These are phyloP conservation scores for Oreochromis aureus DNA, from an alignment of 2,113 vertebrate genomes.

Conservation along the genomic window DNA sequence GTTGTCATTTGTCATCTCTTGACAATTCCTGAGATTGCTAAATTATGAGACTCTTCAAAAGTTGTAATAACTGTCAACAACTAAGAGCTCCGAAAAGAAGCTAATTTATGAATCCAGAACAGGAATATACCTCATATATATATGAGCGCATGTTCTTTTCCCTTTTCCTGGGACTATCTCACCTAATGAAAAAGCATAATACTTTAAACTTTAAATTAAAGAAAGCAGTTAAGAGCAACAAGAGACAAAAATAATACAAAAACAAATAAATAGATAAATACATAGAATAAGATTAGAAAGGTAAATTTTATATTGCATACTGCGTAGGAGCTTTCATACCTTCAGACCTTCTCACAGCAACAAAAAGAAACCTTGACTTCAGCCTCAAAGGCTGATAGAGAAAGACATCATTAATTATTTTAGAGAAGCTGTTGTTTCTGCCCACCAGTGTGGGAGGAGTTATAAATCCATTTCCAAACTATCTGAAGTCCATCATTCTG, in stretches of 20 bases:
- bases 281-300: background rate
- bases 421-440: background rate
- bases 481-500: background rate
- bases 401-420: background rate
- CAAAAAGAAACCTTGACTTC: background rate
- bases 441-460: background rate
- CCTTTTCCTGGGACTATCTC: rapidly evolving
- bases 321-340: background rate
- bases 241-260: background rate
- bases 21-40: background rate
- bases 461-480: background rate
- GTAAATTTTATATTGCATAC: background rate
- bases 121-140: background rate
- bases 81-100: background rate
- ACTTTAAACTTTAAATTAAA: background rate
- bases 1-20: background rate
- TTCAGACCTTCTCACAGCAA: background rate
- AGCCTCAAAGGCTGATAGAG: background rate
- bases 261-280: background rate
- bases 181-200: background rate
- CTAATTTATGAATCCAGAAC: background rate
- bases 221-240: background rate
- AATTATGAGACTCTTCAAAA: background rate
- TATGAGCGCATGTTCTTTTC: background rate
- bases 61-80: background rate